phyloP scores from a whole-genome alignment of 1,140 invertebrate species.

The Bombus cullumanus region DNA sequence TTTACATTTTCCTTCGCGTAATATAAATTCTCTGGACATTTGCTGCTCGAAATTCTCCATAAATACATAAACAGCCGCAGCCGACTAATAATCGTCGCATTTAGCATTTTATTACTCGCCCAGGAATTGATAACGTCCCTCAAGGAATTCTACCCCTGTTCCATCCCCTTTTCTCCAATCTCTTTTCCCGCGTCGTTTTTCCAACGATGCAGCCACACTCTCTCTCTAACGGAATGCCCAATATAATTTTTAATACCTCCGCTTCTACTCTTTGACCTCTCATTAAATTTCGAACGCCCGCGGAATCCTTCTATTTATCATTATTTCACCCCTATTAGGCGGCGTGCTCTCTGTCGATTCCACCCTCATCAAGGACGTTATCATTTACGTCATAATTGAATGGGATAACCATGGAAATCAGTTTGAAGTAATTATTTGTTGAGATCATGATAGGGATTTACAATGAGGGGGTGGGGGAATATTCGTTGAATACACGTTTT shows the following conservation, averaged over 20 bases:
- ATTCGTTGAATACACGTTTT: not conserved
- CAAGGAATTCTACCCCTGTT: too few species aligned
- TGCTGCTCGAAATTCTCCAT: too few species aligned
- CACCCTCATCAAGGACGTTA: not conserved
- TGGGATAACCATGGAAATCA: not conserved
- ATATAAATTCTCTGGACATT: too few species aligned
- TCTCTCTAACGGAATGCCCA: not conserved
- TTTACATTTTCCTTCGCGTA: too few species aligned
- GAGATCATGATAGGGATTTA: not conserved
- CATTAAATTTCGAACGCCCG: constrained; percentile 6
- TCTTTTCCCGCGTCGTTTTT: not conserved
- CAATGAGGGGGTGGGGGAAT: not conserved
- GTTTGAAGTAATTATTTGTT: constrained; percentile 5
- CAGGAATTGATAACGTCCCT: too few species aligned
- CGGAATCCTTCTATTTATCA: constrained; percentile 6
- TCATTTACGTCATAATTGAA: constrained; percentile 26
- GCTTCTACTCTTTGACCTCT: not conserved
- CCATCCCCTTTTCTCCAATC: not conserved
- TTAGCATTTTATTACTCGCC: too few species aligned
- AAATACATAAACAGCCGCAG: too few species aligned
- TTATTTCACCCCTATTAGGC: not conserved
- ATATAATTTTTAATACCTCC: constrained; percentile 6
- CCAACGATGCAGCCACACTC: not conserved
- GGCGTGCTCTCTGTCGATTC: not conserved
- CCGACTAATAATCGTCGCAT: too few species aligned